These are phyloP conservation scores for Nudaria mundana DNA, from an alignment of 2,888 invertebrate species.

Conservation along the genomic window DNA sequence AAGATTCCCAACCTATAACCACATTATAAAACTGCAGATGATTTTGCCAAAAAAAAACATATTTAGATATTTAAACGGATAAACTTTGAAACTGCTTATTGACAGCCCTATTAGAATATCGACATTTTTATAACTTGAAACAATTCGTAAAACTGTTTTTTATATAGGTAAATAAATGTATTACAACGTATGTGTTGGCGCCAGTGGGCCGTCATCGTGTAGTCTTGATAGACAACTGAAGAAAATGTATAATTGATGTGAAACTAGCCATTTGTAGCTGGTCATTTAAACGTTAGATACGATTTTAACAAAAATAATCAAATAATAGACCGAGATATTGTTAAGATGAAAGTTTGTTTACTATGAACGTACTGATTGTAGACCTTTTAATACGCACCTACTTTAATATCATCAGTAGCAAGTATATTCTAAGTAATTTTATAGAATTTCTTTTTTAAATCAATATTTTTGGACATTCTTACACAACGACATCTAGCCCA, in stretches of 20 bases:
- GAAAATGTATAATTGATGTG: conserved; percentile 14
- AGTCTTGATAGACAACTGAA: conserved; percentile 9
- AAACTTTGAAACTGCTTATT: too few species aligned
- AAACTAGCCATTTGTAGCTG: conserved; percentile 9
- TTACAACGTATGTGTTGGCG: conserved; percentile 10
- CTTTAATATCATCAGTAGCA: too few species aligned
- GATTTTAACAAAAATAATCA: conserved; percentile 15
- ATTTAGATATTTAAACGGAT: too few species aligned
- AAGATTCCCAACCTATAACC: too few species aligned
- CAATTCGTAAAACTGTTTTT: conserved; percentile 11
- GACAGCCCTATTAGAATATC: not conserved
- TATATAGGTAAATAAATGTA: conserved; percentile 11
- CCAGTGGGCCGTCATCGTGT: conserved; percentile 8
- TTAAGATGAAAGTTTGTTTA: conserved; percentile 14
- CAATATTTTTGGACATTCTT: too few species aligned
- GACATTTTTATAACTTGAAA: conserved; percentile 7
- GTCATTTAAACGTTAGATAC: conserved; percentile 12
- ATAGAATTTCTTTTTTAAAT: too few species aligned
- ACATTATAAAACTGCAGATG: too few species aligned
- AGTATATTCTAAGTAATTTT: too few species aligned
- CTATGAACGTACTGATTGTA: too few species aligned
- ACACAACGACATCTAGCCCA: too few species aligned
- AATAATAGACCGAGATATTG: conserved; percentile 8
- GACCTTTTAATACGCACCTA: too few species aligned
- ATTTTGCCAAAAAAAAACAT: too few species aligned